Conservation (phyloP, 1,140 invertebrate genomes). For the Panagrolaimus sp. region DNA sequence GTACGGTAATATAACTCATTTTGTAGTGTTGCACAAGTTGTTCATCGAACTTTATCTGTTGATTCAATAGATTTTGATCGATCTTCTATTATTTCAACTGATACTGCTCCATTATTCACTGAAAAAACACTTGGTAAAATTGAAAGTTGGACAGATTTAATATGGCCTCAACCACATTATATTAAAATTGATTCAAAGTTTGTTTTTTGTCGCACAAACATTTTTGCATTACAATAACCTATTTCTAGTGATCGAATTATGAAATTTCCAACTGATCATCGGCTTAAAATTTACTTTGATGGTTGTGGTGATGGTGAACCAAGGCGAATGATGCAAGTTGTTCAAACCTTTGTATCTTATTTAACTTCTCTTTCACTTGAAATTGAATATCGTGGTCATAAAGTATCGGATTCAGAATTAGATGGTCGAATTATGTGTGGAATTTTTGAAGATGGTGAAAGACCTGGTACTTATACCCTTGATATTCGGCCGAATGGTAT, state of each 20-base stretch:
- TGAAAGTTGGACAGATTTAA: conserved; percentile 37
- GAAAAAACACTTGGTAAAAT: conserved; percentile 19
- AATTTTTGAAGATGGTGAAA: conserved; percentile 31
- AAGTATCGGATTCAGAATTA: conserved; percentile 24
- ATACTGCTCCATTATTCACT: conserved; percentile 17
- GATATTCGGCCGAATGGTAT: conserved; percentile 27
- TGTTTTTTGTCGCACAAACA: too few relatives aligned
- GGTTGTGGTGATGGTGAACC: conserved; percentile 28
- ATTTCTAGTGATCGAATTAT: conserved; percentile 11
- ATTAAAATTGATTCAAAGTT: conserved; percentile 11
- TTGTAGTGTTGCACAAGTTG: conserved; percentile 17
- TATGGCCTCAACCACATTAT: conserved; percentile 35
- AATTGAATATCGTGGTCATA: conserved; percentile 38
- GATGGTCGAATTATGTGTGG: conserved; percentile 31
- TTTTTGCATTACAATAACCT: background rate
- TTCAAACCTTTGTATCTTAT: conserved; percentile 28
- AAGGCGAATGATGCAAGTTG: conserved; percentile 32
- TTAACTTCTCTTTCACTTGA: conserved; percentile 24
- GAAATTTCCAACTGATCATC: conserved; percentile 22
- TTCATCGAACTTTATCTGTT: conserved; percentile 21
- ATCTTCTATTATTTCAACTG: conserved; percentile 31
- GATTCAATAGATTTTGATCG: conserved; percentile 33
- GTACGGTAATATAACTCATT: background rate
- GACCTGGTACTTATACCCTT: conserved; percentile 29
- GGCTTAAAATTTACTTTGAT: conserved; percentile 41